Conservation (phyloP, 1,140 invertebrate genomes). For the Ips nitidus region DNA sequence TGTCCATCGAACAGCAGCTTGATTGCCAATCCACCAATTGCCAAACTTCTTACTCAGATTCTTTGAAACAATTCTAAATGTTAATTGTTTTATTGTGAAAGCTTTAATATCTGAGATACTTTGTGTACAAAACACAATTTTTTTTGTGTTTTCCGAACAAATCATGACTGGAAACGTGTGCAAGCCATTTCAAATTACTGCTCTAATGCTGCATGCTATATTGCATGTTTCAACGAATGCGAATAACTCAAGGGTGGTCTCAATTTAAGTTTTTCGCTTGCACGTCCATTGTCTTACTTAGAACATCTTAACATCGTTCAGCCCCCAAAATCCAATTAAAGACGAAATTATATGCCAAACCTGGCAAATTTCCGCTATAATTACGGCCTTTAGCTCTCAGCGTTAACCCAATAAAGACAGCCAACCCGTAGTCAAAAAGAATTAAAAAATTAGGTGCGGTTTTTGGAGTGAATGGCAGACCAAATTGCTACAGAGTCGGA, state of each 20-base stretch:
- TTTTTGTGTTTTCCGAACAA: no score
- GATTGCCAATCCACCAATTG: no score
- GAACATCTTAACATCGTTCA: constrained; percentile 10
- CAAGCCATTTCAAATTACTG: no score
- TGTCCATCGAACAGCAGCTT: no score
- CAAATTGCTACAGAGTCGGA: no score
- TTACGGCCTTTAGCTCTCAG: constrained; percentile 10
- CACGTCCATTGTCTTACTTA: constrained; percentile 12
- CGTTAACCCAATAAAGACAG: constrained; percentile 14
- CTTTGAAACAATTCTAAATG: no score
- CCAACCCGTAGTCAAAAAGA: constrained; percentile 2
- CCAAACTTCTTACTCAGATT: no score
- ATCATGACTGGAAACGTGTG: no score
- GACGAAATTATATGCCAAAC: constrained; percentile 11
- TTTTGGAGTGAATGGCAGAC: no score
- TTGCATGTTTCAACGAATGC: not conserved
- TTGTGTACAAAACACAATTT: no score
- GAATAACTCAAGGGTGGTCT: constrained; percentile 16
- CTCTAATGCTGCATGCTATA: not conserved
- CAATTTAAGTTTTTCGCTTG: constrained; percentile 11
- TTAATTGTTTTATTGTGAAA: no score
- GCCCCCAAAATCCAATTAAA: constrained; percentile 11
- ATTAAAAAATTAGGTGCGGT: not conserved
- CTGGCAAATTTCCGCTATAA: constrained; percentile 16
- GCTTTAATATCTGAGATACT: no score